These are phyloP conservation scores for Pollenia griseotomentosa DNA, from an alignment of 2,888 invertebrate species.

Conservation along the genomic window DNA sequence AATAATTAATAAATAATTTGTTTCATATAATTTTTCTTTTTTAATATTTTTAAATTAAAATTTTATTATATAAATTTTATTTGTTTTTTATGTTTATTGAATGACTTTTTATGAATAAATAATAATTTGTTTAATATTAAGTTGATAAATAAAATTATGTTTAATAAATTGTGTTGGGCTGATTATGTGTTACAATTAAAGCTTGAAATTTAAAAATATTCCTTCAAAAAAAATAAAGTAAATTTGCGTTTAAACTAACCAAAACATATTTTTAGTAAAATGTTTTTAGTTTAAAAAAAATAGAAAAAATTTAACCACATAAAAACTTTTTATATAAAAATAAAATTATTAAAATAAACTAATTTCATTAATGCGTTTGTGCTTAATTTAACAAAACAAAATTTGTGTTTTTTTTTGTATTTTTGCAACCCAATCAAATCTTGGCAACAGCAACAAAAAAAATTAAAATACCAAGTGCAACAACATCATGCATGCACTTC, in stretches of 20 bases:
- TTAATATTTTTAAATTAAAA: background rate
- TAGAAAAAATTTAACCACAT: no score
- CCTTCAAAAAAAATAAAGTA: background rate
- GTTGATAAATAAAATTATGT: constrained; percentile 9
- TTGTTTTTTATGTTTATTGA: background rate
- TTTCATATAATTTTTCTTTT: background rate
- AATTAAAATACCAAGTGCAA: background rate
- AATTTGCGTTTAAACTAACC: constrained; percentile 22
- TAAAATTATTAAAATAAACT: constrained; percentile 42
- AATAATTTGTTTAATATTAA: constrained; percentile 22
- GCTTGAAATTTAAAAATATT: constrained; percentile 10
- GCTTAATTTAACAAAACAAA: constrained; percentile 36
- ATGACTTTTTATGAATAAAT: constrained; percentile 28
- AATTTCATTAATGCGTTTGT: constrained; percentile 37
- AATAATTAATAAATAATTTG: background rate
- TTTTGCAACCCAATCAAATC: constrained; percentile 16
- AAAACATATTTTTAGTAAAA: background rate
- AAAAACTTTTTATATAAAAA: background rate
- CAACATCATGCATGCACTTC: background rate
- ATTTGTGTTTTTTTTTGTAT: background rate
- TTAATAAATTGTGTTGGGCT: background rate
- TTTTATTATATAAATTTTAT: background rate
- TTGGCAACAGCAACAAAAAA: constrained; percentile 20
- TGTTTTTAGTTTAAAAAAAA: no score
- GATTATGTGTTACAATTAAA: constrained; percentile 15